These are phyloP conservation scores for Thaleichthys pacificus DNA, from an alignment of 2,797 vertebrate genomes.

Conservation along the genomic window DNA sequence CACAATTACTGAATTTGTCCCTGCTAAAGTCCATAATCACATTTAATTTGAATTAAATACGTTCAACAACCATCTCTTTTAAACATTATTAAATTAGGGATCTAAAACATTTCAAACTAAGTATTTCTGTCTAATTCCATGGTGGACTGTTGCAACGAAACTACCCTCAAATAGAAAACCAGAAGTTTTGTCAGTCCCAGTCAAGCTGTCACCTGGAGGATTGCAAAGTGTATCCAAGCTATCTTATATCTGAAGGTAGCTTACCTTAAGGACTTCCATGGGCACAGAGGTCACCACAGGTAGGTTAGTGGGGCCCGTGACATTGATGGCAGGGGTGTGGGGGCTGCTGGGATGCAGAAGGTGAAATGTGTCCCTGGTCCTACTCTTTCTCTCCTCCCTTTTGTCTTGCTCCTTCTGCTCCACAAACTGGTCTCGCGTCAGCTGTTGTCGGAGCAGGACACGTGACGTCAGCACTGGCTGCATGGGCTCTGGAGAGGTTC, in stretches of 20 bases:
- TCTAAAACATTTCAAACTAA: constrained; percentile 2
- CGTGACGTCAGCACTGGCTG: constrained; percentile 80
- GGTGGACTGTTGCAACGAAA: background rate
- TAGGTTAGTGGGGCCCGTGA: constrained; percentile 71
- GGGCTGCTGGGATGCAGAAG: constrained; percentile 53
- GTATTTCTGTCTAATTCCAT: background rate
- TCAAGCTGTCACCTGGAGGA: background rate
- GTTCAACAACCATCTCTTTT: background rate
- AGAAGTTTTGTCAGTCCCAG: background rate
- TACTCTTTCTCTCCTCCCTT: constrained; percentile 78
- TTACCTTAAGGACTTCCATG: constrained; percentile 90
- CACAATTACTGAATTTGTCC: constrained; percentile 38
- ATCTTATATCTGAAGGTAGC: constrained; percentile 1
- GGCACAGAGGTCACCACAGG: constrained; percentile 76
- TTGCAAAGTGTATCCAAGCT: background rate
- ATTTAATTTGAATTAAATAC: constrained; percentile 20
- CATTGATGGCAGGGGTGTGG: constrained; percentile 77
- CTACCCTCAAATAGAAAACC: background rate
- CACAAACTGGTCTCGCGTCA: constrained; percentile 80
- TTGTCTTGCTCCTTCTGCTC: constrained; percentile 81
- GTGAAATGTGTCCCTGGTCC: constrained; percentile 48
- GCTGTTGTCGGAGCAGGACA: constrained; percentile 79
- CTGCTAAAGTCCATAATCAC: constrained; percentile 18
- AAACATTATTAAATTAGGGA: no score
- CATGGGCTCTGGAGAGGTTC: constrained; percentile 76